Evolutionary conservation across 2,797 vertebrate genomes (phyloP).

Genomic region (Telmatherina bonti): DNA sequence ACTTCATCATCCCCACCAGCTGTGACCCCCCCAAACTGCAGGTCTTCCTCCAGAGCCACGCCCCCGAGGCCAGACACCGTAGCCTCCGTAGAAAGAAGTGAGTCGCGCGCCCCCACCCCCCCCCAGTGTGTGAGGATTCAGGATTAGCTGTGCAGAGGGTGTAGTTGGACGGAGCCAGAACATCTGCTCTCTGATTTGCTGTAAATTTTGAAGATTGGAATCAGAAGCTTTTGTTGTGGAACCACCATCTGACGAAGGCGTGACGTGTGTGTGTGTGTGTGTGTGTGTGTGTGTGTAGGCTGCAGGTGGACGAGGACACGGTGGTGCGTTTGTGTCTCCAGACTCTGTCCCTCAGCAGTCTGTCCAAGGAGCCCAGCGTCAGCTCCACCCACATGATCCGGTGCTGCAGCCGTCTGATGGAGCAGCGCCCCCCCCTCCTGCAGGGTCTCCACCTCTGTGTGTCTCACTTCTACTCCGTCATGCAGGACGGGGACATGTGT

Average conservation of each 20-base stretch:
- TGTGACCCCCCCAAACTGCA: slow-evolving; percentile 88
- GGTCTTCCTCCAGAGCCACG: slow-evolving; percentile 88
- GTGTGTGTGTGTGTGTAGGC: slow-evolving; percentile 72
- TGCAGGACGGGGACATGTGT: slow-evolving; percentile 95
- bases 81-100: slow-evolving; percentile 85
- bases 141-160: too few relatives aligned
- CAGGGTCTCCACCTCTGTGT: slow-evolving; percentile 90
- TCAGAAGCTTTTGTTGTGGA: too few relatives aligned
- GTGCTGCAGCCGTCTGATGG: slow-evolving; percentile 89
- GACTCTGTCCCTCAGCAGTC: slow-evolving; percentile 84
- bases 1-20: slow-evolving; percentile 88
- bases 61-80: slow-evolving; percentile 88
- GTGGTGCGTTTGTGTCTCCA: slow-evolving; percentile 81
- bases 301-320: slow-evolving; percentile 86
- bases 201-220: too few relatives aligned
- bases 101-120: slow-evolving; percentile 66
- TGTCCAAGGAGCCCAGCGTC: slow-evolving; percentile 93
- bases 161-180: too few relatives aligned
- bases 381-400: slow-evolving; percentile 90
- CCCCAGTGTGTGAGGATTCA: too few relatives aligned
- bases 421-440: slow-evolving; percentile 82
- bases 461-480: slow-evolving; percentile 94
- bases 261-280: slow-evolving; percentile 86
- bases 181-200: too few relatives aligned
- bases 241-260: slow-evolving; percentile 54